Percentiles rank a stretch among this genome's conserved stretches.
These are phyloP conservation scores for Riparia riparia DNA, from an alignment of 2,113 vertebrate species.

Conservation along the genomic window DNA sequence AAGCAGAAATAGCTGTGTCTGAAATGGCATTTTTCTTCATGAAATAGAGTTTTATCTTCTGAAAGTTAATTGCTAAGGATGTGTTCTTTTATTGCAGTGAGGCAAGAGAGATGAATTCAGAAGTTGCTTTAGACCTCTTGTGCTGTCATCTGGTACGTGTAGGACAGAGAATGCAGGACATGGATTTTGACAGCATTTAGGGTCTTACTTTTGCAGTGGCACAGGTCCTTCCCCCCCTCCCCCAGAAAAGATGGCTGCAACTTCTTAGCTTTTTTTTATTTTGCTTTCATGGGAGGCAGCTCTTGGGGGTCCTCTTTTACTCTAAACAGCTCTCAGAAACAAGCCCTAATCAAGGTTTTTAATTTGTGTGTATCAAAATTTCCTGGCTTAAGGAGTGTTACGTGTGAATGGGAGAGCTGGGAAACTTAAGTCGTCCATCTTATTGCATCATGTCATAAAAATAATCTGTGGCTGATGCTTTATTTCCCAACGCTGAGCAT, in stretches of 20 bases:
- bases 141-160: fast-evolving
- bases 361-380: not conserved
- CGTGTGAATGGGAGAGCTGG: not conserved
- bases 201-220: not conserved
- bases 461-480: not conserved
- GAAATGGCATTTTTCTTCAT: not conserved
- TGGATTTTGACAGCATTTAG: not conserved
- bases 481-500: not conserved
- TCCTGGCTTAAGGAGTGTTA: not conserved
- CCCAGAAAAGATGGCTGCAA: not conserved
- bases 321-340: not conserved
- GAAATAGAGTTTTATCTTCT: not conserved
- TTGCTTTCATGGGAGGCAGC: not conserved
- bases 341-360: not conserved
- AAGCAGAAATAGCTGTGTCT: not conserved
- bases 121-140: not conserved
- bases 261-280: not conserved
- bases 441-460: not conserved
- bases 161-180: not conserved
- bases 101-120: not conserved
- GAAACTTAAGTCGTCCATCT: not conserved
- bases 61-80: not conserved
- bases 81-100: not conserved
- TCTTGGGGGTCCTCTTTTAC: not conserved
- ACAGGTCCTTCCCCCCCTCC: not conserved